Evolutionary conservation across 2,888 invertebrate genomes (phyloP).

Genomic region (Pasiphila rectangulata): DNA sequence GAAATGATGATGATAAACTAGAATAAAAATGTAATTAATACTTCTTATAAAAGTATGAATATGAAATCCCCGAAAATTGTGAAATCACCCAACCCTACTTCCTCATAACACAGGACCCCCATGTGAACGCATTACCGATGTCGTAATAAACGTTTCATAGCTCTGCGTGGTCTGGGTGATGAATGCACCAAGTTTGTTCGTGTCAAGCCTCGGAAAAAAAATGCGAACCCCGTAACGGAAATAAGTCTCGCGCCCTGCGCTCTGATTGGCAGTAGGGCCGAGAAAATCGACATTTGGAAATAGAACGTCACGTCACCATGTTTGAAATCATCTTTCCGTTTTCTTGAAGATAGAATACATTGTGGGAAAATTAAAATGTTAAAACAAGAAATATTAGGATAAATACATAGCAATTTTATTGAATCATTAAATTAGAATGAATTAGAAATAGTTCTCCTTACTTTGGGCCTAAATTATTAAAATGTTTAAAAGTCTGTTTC

Average conservation of each 20-base stretch:
- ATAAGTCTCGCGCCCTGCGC: constrained; percentile 57
- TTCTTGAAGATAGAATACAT: constrained; percentile 7
- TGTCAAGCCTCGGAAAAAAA: constrained; percentile 64
- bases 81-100: no score
- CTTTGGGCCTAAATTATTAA: no score
- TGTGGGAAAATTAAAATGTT: no score
- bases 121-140: constrained; percentile 6
- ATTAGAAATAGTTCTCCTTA: no score
- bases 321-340: constrained; percentile 18
- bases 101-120: not conserved
- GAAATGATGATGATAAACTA: no score
- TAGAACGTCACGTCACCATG: constrained; percentile 27
- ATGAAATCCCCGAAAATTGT: no score
- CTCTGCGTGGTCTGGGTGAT: constrained; percentile 55
- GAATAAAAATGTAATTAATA: no score
- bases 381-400: no score
- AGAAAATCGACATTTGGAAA: constrained; percentile 29
- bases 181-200: constrained; percentile 72
- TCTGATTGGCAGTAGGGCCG: constrained; percentile 62
- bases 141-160: constrained; percentile 33
- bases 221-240: constrained; percentile 57
- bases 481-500: no score
- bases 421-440: not conserved
- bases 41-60: no score
- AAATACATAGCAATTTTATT: not conserved